phyloP scores from a whole-genome alignment of 35 echinoderm and acorn worm genomes.

The Diadema setosum region DNA sequence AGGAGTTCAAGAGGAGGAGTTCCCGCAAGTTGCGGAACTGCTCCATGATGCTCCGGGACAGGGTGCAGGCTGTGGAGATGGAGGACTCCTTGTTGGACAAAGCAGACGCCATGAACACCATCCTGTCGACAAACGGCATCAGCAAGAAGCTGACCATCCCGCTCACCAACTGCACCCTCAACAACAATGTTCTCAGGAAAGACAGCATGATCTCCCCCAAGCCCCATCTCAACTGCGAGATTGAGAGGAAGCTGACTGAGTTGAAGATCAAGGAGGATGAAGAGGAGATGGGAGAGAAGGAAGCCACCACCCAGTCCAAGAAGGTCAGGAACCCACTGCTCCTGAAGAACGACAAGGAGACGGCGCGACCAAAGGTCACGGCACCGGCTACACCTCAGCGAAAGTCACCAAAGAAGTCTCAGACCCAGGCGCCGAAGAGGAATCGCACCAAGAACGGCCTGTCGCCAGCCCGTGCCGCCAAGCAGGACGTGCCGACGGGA shows the following conservation, averaged over 20 bases:
- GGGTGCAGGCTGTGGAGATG: not conserved
- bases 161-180: not conserved
- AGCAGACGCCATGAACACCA: not conserved
- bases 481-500: not conserved
- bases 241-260: not conserved
- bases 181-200: constrained; percentile 15
- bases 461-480: not conserved
- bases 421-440: not conserved
- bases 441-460: constrained; percentile 26
- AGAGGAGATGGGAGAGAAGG: not conserved
- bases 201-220: constrained; percentile 10
- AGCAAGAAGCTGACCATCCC: constrained; percentile 12
- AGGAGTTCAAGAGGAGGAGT: not conserved
- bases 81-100: not conserved
- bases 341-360: not conserved
- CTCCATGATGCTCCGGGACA: not conserved
- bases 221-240: not conserved
- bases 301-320: not conserved
- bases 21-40: not conserved
- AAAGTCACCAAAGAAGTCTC: not conserved
- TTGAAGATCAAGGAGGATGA: not conserved
- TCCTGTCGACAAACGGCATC: constrained; percentile 19
- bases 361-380: not conserved
- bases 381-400: not conserved
- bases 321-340: not conserved